A percentile compares a stretch with the other conserved stretches of the same genome.
These are phyloP conservation scores for Esox lucius DNA, from an alignment of 2,797 vertebrate genomes.

Conservation along the genomic window DNA sequence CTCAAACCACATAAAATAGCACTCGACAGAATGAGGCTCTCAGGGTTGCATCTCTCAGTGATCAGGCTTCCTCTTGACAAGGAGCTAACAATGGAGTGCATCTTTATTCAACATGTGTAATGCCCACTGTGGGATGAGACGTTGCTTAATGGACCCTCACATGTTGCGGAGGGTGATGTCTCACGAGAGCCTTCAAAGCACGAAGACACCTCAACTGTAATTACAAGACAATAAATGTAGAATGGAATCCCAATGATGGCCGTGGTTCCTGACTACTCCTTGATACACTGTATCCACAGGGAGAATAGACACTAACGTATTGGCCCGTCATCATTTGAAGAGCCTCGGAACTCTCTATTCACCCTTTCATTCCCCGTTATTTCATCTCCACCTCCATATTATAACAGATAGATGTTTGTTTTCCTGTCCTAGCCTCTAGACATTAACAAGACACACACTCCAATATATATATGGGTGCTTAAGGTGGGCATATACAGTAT, in stretches of 20 bases:
- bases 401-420: constrained; percentile 48
- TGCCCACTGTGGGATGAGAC: constrained; percentile 38
- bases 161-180: constrained; percentile 46
- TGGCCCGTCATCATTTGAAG: constrained; percentile 65
- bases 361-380: constrained; percentile 57
- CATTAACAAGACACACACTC: not conserved
- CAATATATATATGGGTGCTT: not conserved
- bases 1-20: constrained; percentile 19
- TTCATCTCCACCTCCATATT: constrained; percentile 53
- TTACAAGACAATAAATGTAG: constrained; percentile 58
- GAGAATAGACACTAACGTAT: constrained; percentile 50
- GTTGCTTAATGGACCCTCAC: constrained; percentile 44
- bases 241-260: constrained; percentile 55
- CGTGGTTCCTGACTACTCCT: constrained; percentile 55
- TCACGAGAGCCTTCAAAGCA: constrained; percentile 59
- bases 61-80: constrained; percentile 16
- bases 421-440: constrained; percentile 10
- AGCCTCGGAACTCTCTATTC: constrained; percentile 44
- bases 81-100: constrained; percentile 28
- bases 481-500: constrained; percentile 22
- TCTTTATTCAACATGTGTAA: constrained; percentile 47
- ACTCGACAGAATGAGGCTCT: constrained; percentile 17
- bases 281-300: constrained; percentile 32
- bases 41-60: constrained; percentile 11
- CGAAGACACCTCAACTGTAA: constrained; percentile 59